These are phyloP conservation scores for Mycalesis mineus DNA, from an alignment of 2,888 invertebrate species.

Conservation along the genomic window DNA sequence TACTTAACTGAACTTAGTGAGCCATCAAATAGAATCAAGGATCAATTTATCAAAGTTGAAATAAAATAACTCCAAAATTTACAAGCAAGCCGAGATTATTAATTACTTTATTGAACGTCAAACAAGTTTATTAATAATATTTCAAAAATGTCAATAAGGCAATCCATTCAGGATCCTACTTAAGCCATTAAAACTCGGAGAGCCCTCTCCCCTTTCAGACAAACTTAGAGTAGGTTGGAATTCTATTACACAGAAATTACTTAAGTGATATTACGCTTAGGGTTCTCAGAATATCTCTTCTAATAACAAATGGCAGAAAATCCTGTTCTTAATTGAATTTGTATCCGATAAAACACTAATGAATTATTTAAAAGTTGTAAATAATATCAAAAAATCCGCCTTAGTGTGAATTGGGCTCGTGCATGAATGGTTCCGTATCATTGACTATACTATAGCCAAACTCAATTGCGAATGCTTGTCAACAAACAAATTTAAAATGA, in stretches of 20 bases:
- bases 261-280: constrained; percentile 31
- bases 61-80: background rate
- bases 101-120: constrained; percentile 1
- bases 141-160: constrained; percentile 30
- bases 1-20: background rate
- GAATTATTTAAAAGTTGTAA: too few relatives aligned
- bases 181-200: constrained; percentile 34
- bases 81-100: background rate
- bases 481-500: too few relatives aligned
- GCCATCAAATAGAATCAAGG: background rate
- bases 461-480: too few relatives aligned
- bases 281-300: constrained; percentile 29
- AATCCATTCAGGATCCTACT: constrained; percentile 31
- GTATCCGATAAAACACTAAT: too few relatives aligned
- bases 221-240: constrained; percentile 32
- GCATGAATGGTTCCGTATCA: too few relatives aligned
- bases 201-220: constrained; percentile 29
- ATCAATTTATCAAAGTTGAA: background rate
- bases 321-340: constrained; percentile 11
- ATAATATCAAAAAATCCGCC: too few relatives aligned
- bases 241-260: constrained; percentile 34
- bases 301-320: constrained; percentile 27
- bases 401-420: too few relatives aligned
- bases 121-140: constrained; percentile 20
- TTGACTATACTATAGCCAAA: too few relatives aligned